phyloP scores from a whole-genome alignment of 2,113 vertebrate species.

The Willisornis vidua region DNA sequence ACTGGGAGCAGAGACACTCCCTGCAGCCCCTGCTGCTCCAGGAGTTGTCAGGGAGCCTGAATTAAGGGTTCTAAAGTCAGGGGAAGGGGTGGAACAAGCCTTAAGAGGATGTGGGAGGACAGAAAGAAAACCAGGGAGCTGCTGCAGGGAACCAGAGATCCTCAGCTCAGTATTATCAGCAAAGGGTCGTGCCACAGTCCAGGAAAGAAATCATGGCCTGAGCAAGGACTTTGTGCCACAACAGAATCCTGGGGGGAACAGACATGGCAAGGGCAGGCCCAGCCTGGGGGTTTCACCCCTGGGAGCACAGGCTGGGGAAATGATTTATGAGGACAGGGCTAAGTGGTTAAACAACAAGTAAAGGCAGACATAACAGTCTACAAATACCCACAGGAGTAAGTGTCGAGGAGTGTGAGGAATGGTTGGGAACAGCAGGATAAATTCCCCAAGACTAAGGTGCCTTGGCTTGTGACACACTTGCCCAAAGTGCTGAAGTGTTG shows the following conservation, averaged over 20 bases:
- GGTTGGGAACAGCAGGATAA: not conserved
- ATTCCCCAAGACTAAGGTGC: not conserved
- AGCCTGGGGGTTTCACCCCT: conserved; percentile 6
- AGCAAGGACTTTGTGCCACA: conserved; percentile 2
- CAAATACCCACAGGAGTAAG: conserved; percentile 32
- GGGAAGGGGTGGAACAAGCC: not conserved
- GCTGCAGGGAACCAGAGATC: not conserved
- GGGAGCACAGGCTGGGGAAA: not conserved
- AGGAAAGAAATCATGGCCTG: not conserved
- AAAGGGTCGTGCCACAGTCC: not conserved
- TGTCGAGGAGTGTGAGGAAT: not conserved
- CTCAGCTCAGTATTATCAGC: not conserved
- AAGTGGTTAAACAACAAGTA: conserved; percentile 45
- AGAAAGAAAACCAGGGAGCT: not conserved
- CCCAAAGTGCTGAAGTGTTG: not conserved
- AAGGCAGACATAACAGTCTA: conserved; percentile 45
- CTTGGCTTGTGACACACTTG: not conserved
- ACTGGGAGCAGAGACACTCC: not conserved
- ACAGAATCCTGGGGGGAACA: not conserved
- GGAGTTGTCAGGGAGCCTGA: not conserved
- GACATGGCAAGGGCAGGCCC: not conserved
- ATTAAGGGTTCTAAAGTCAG: not conserved
- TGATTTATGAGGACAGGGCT: conserved; percentile 38
- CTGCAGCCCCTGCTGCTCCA: not conserved
- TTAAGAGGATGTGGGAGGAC: not conserved